These are phyloP conservation scores for Erebia ligea DNA, from an alignment of 2,888 invertebrate species.

Conservation along the genomic window DNA sequence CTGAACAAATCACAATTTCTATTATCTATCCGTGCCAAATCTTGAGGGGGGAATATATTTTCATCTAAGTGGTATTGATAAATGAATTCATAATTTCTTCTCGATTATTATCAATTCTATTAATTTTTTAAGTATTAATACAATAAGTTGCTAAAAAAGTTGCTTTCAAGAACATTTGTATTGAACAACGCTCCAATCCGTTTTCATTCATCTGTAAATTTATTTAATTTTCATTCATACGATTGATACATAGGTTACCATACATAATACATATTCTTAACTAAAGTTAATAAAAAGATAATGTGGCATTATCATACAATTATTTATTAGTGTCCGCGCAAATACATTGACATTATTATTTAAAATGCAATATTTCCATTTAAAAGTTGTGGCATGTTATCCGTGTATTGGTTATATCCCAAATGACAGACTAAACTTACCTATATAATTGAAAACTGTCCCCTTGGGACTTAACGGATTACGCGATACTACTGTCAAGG, in stretches of 20 bases:
- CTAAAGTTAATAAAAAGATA: no score
- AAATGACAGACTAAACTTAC: conserved; percentile 59
- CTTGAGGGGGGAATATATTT: conserved; percentile 30
- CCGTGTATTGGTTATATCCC: conserved; percentile 50
- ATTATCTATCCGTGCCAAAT: conserved; percentile 29
- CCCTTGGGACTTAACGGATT: conserved; percentile 73
- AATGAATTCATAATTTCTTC: not conserved
- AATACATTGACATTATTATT: not conserved
- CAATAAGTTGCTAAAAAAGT: no score
- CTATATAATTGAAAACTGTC: conserved; percentile 62
- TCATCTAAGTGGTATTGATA: conserved; percentile 16
- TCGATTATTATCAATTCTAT: not conserved
- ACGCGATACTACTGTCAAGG: conserved; percentile 72
- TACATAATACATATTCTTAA: no score
- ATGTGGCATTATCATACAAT: no score
- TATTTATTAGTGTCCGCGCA: no score
- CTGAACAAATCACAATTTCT: conserved; percentile 35
- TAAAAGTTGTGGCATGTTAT: conserved; percentile 37
- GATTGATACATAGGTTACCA: no score
- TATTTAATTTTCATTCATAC: no score
- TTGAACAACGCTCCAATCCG: no score
- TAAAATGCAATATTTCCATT: not conserved
- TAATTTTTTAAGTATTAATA: not conserved
- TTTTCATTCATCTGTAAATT: no score
- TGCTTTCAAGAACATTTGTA: no score